These are phyloP conservation scores for Cottus gobio DNA, from an alignment of 2,113 vertebrate species.

Conservation along the genomic window DNA sequence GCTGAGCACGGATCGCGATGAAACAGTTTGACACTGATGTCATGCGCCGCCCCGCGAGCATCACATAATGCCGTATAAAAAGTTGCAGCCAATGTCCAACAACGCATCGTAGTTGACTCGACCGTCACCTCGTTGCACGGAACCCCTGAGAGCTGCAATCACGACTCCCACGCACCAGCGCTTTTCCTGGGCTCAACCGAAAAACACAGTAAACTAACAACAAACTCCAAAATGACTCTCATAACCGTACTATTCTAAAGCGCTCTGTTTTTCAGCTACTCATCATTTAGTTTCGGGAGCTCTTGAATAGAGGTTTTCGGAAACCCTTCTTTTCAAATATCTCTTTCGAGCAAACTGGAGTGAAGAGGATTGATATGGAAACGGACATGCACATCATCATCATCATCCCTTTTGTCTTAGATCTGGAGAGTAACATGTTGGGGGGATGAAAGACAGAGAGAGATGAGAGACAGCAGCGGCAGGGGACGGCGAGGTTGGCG, in stretches of 20 bases:
- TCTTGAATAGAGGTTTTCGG: slow-evolving; percentile 14
- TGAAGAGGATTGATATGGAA: slow-evolving; percentile 4
- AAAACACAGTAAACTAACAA: not conserved
- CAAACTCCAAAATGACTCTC: not conserved
- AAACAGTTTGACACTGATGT: slow-evolving; percentile 39
- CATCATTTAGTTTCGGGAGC: slow-evolving; percentile 1
- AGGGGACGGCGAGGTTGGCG: not conserved
- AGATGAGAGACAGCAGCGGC: slow-evolving; percentile 53
- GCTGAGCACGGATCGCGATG: slow-evolving; percentile 19
- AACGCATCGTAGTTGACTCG: not conserved
- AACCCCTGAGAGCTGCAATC: not conserved
- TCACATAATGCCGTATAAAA: slow-evolving; percentile 3
- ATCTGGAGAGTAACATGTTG: slow-evolving; percentile 7
- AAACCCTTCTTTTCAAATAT: slow-evolving; percentile 18
- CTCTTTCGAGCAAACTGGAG: slow-evolving; percentile 1
- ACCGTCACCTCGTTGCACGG: not conserved
- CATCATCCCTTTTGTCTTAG: slow-evolving; percentile 27
- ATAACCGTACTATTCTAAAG: not conserved
- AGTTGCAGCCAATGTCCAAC: not conserved
- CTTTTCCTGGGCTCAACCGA: not conserved
- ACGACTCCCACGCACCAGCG: slow-evolving; percentile 10
- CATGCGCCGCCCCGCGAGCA: not conserved
- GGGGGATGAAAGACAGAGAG: slow-evolving; percentile 4
- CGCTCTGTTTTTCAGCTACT: not conserved
- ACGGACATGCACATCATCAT: not conserved